Conservation (phyloP, 1,140 invertebrate genomes). For the Cydia amplana region DNA sequence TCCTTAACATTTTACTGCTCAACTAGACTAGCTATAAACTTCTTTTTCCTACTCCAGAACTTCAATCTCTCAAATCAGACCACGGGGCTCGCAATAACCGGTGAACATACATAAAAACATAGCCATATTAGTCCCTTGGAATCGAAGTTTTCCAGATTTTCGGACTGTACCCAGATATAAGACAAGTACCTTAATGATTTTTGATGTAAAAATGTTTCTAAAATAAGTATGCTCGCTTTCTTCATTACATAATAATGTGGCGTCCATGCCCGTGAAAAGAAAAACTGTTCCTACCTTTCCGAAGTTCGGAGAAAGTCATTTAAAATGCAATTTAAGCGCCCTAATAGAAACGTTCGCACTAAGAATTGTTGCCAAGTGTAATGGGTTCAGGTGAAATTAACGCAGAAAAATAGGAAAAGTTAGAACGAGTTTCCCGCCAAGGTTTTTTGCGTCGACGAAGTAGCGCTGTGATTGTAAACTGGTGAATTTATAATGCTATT, state of each 20-base stretch:
- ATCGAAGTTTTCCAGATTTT: too few species aligned
- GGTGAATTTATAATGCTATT: conserved; percentile 79
- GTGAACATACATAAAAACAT: too few species aligned
- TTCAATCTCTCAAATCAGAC: too few species aligned
- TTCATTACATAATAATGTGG: conserved; percentile 12
- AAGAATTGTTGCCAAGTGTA: conserved; percentile 78
- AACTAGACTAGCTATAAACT: conserved; percentile 54
- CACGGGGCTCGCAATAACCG: too few species aligned
- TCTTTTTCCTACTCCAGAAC: conserved; percentile 43
- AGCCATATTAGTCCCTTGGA: too few species aligned
- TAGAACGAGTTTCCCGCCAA: conserved; percentile 75
- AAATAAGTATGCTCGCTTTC: too few species aligned
- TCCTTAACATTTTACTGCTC: conserved; percentile 77
- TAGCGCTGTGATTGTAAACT: conserved; percentile 78
- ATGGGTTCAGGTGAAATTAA: conserved; percentile 79
- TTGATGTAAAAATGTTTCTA: too few species aligned
- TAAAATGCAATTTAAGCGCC: conserved; percentile 75
- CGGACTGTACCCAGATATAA: too few species aligned
- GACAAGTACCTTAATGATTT: too few species aligned
- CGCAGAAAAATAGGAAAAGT: conserved; percentile 80
- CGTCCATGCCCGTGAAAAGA: conserved; percentile 5
- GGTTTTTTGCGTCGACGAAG: conserved; percentile 71
- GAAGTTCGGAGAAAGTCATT: conserved; percentile 60
- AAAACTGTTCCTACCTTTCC: conserved; percentile 34
- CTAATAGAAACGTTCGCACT: conserved; percentile 77